Conservation (phyloP, 2,113 vertebrate species). For the Sinocyclocheilus maitianheensis region DNA sequence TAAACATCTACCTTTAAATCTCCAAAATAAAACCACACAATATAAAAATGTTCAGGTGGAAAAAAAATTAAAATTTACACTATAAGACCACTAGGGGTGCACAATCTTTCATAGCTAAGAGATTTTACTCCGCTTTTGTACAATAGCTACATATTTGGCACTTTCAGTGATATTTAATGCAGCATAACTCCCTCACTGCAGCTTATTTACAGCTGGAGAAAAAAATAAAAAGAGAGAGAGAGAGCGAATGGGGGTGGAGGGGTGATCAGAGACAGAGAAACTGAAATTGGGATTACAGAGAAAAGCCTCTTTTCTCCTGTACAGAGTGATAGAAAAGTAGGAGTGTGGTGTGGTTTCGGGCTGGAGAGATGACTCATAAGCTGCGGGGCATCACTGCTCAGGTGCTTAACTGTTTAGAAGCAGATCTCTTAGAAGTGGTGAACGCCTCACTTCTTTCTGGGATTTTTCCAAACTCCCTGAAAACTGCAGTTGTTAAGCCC, state of each 20-base stretch:
- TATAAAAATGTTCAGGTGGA: neutral
- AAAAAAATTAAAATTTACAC: conserved; percentile 14
- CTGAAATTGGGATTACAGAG: conserved; percentile 54
- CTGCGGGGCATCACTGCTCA: neutral
- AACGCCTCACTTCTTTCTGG: too few relatives aligned
- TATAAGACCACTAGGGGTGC: neutral
- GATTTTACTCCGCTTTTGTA: neutral
- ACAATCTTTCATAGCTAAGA: neutral
- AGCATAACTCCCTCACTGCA: neutral
- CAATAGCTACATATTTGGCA: neutral
- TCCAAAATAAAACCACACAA: neutral
- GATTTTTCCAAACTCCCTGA: too few relatives aligned
- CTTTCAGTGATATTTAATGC: conserved; percentile 19
- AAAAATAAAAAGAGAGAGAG: conserved; percentile 4
- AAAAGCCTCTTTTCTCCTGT: conserved; percentile 52
- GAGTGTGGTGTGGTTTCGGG: conserved; percentile 21
- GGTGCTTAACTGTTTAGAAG: neutral
- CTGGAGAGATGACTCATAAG: conserved; percentile 26
- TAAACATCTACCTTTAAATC: neutral
- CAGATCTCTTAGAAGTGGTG: too few relatives aligned
- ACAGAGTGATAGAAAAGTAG: conserved; percentile 38
- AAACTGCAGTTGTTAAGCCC: too few relatives aligned
- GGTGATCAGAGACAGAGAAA: conserved; percentile 20
- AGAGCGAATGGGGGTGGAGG: neutral
- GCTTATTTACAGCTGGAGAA: conserved; percentile 42